Base-by-base conservation (phyloP, 1,140 invertebrate species). In the Centruroides vittatus region DNA sequence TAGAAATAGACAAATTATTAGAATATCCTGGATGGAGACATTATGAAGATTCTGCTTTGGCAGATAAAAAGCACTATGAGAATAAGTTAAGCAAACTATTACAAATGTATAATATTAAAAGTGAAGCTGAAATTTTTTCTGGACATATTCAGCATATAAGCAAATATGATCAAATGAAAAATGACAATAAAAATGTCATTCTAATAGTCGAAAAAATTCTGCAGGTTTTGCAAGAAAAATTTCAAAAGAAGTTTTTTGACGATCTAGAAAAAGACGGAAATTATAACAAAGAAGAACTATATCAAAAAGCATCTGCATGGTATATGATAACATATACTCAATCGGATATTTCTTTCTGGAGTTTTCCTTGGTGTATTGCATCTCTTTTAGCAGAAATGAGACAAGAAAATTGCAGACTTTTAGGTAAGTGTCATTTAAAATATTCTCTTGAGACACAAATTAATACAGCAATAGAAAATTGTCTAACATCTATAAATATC, bases 41-140 rank as follows among this genome's bases (percentile, higher is more conserved):
- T 36, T 69, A 62, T 47, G 50, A 63, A 58, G 54, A 61, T 5
- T 47, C 55, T n/a, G 67, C 68, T 11, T 10, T 13, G 5, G 52
- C 41, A 49, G 53, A 57, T 9, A 58, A 49, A 7, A 59, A 61
- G 13, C 41, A 47, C 6, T 68, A 69, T 47, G 60, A 46, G 10
- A 23, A 58, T 12, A 58, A 48, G 47, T 48, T 71, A 11, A 47
- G 65, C 35, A 61, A 65, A 52, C 63, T 70, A 9, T 49, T 72
- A 48, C 63, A 65, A 13, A 60, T 62, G 34, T 71, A 70, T 62
- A 65, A 65, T 11, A 66, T 72, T 49, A 60, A 60, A 35, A 62
- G 57, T 55, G 71, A 73, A 58, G 67, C 66, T 10, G 59, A 66
- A 13, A 55, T 71, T 8, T 58, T 73, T 9, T 62, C 68, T 47